phyloP scores from a whole-genome alignment of 1,140 invertebrate genomes.

The Trichonephila inaurata region DNA sequence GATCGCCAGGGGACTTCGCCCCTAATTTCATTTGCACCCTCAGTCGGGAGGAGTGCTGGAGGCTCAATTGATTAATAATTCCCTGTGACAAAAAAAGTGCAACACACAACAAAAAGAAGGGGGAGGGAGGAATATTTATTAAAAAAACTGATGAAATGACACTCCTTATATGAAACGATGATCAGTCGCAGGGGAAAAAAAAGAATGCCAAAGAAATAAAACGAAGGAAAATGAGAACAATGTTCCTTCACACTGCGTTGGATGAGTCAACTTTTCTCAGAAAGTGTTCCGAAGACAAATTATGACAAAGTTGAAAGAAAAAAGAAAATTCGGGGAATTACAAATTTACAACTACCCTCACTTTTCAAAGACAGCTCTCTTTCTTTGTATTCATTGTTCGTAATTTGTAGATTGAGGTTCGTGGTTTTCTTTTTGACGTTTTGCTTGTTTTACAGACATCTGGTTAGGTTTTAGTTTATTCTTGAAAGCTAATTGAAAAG shows the following conservation, averaged over 20 bases:
- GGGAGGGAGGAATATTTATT: not conserved
- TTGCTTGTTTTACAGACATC: not conserved
- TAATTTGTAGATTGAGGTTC: constrained; percentile 3
- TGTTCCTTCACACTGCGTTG: not conserved
- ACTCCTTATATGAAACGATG: constrained; percentile 54
- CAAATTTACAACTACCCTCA: constrained; percentile 15
- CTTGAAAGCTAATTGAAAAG: no score
- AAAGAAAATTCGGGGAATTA: constrained; percentile 14
- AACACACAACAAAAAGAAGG: constrained; percentile 50
- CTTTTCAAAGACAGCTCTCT: not conserved
- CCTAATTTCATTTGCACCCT: constrained; percentile 76
- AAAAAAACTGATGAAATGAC: constrained; percentile 59
- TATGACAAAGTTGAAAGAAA: constrained; percentile 6
- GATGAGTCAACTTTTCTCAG: constrained; percentile 38
- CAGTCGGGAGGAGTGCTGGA: not conserved
- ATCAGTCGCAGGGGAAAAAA: constrained; percentile 31
- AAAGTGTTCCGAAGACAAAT: constrained; percentile 45
- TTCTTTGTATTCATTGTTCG: constrained; percentile 10
- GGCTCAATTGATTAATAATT: constrained; percentile 76
- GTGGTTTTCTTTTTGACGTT: not conserved
- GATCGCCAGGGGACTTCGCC: constrained; percentile 69
- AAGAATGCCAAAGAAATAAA: constrained; percentile 24
- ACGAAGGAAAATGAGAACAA: constrained; percentile 15
- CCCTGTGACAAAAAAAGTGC: constrained; percentile 51
- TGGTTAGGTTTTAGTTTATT: not conserved